Evolutionary conservation across 2,113 vertebrate species (phyloP).

Genomic region (Xyliphius kryptos): DNA sequence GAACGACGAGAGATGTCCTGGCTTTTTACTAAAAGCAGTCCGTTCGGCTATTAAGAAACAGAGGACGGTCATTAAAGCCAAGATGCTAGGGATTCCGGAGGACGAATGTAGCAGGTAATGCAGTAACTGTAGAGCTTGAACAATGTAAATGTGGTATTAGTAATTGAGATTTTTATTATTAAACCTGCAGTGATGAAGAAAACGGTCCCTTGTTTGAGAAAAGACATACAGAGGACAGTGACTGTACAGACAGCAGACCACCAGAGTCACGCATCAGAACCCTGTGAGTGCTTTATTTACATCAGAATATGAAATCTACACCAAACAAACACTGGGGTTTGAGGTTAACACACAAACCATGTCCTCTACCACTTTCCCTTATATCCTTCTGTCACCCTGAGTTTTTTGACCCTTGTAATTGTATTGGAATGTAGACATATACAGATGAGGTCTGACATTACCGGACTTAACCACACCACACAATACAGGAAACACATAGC

Average conservation of each 20-base stretch:
- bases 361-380: too few species aligned
- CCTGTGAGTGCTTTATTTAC: constrained; percentile 71
- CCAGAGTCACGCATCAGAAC: constrained; percentile 78
- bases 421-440: too few species aligned
- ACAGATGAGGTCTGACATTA: too few species aligned
- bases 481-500: too few species aligned
- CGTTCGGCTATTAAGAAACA: constrained; percentile 78
- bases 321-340: background rate
- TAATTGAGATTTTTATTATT: background rate
- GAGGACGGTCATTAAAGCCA: constrained; percentile 86
- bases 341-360: too few species aligned
- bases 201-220: constrained; percentile 59
- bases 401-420: too few species aligned
- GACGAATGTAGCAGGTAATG: constrained; percentile 78
- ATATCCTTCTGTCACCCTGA: constrained; percentile 5
- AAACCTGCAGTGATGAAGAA: constrained; percentile 74
- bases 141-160: background rate
- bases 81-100: constrained; percentile 84
- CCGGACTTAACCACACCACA: too few species aligned
- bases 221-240: constrained; percentile 38
- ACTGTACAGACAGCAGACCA: constrained; percentile 61
- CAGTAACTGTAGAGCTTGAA: too few species aligned
- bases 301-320: background rate
- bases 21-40: constrained; percentile 78
- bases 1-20: constrained; percentile 76